Conservation (phyloP, 2,888 invertebrate genomes). For the Bruchidius siliquastri region DNA sequence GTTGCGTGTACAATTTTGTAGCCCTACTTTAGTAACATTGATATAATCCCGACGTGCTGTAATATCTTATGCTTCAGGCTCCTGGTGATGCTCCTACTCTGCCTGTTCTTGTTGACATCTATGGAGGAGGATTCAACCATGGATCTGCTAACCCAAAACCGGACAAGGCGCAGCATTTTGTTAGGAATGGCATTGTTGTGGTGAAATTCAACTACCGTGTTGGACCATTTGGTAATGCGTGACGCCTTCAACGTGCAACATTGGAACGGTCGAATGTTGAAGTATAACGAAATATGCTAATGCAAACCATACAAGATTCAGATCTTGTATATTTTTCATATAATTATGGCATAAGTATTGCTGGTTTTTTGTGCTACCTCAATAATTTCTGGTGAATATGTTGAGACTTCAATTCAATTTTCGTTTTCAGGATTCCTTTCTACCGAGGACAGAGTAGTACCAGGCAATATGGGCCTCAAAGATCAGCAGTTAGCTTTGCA, state of each 20-base stretch:
- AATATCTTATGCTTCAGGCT: background rate
- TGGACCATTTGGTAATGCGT: conserved; percentile 25
- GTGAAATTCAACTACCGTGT: conserved; percentile 29
- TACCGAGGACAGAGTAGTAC: conserved; percentile 28
- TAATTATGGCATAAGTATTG: no score
- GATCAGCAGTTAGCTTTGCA: conserved; percentile 31
- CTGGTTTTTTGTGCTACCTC: no score
- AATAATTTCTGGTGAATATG: no score
- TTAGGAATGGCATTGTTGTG: conserved; percentile 18
- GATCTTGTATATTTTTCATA: no score
- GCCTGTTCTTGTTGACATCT: conserved; percentile 43
- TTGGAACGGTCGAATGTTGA: background rate
- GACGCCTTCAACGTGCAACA: background rate
- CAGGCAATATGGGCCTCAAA: conserved; percentile 35
- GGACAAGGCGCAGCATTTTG: conserved; percentile 8
- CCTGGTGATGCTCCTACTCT: background rate
- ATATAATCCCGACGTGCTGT: no score
- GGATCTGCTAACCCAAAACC: conserved; percentile 9
- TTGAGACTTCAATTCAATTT: no score
- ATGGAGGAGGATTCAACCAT: conserved; percentile 41
- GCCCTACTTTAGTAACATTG: no score
- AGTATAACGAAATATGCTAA: no score
- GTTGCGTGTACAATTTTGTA: no score
- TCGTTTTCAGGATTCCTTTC: conserved; percentile 29
- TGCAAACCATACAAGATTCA: no score